Evolutionary conservation across 2,797 vertebrate genomes (phyloP).

Genomic region (Gadopsis bispinosus): DNA sequence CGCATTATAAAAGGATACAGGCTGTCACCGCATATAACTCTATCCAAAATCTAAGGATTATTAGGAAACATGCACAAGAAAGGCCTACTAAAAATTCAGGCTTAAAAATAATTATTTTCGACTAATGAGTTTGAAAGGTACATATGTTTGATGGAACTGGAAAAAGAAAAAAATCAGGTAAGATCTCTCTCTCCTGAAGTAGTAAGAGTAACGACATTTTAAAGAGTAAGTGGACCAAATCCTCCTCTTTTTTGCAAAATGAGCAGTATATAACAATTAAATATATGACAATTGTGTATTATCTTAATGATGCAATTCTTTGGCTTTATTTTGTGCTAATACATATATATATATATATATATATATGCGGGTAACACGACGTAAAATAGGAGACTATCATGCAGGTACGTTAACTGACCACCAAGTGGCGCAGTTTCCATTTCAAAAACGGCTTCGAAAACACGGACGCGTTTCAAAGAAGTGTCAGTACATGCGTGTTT

Average conservation of each 20-base stretch:
- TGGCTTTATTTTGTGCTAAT: neutral
- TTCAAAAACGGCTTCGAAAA: slow-evolving; percentile 14
- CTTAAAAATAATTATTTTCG: neutral
- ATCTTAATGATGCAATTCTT: neutral
- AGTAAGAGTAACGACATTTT: neutral
- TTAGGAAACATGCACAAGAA: neutral
- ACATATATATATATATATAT: too few relatives aligned
- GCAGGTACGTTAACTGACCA: slow-evolving; percentile 34
- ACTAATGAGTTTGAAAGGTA: neutral
- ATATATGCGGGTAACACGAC: too few relatives aligned
- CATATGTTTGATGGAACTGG: neutral
- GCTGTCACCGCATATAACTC: neutral
- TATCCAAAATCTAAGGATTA: neutral
- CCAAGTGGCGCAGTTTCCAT: slow-evolving; percentile 45
- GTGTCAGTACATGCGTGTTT: slow-evolving; percentile 44
- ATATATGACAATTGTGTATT: neutral
- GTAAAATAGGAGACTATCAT: neutral
- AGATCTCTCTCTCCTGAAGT: neutral
- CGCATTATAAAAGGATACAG: neutral
- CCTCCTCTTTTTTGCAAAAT: neutral
- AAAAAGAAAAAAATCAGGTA: neutral
- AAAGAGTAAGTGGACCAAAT: neutral
- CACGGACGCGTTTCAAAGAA: slow-evolving; percentile 65
- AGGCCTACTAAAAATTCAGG: neutral
- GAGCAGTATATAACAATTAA: neutral